Evolutionary conservation across 2,113 vertebrate species (phyloP).

Genomic region (Catharus minimus): DNA sequence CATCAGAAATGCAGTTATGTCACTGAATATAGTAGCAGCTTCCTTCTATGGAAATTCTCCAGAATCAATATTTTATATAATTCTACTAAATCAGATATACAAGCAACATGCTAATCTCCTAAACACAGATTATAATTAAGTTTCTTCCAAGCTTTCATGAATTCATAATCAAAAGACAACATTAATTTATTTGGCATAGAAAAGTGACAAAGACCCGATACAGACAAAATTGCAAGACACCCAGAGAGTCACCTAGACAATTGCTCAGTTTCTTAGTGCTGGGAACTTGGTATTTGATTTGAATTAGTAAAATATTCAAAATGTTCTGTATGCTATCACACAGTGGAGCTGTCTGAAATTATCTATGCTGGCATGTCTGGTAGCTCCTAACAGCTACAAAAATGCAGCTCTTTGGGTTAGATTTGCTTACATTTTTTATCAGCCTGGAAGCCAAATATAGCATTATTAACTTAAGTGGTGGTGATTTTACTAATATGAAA

Average conservation of each 20-base stretch:
- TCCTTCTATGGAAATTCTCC: neutral
- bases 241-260: neutral
- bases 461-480: slow-evolving; percentile 13
- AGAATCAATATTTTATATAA: neutral
- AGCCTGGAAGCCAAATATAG: neutral
- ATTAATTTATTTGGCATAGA: slow-evolving; percentile 18
- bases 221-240: neutral
- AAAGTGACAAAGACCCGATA: neutral
- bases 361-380: neutral
- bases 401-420: neutral
- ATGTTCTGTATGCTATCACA: neutral
- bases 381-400: neutral
- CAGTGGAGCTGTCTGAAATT: neutral
- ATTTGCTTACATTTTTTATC: slow-evolving; percentile 6
- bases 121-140: neutral
- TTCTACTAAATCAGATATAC: neutral
- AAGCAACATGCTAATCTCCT: neutral
- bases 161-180: slow-evolving; percentile 5
- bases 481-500: slow-evolving; percentile 38
- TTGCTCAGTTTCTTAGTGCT: neutral
- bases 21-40: neutral
- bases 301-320: slow-evolving; percentile 18
- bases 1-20: neutral
- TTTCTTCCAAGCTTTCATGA: slow-evolving; percentile 12
- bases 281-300: neutral